Conservation (phyloP, 64 coral and sea anemone species). For the Montipora sp. region DNA sequence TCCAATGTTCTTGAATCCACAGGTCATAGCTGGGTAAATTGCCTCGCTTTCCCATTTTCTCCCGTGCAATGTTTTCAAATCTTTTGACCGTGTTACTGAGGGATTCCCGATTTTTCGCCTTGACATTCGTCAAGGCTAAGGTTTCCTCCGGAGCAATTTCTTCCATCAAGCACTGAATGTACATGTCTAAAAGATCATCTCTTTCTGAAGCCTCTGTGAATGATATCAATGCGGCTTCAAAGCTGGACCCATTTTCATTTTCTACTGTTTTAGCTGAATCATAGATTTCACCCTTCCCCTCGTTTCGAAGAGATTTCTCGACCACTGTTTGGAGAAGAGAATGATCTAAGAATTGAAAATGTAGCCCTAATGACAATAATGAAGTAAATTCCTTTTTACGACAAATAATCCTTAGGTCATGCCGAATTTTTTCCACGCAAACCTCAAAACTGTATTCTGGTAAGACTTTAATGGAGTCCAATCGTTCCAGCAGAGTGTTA, state of each 20-base stretch:
- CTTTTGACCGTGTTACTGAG: not conserved
- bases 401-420: not conserved
- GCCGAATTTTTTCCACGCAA: not conserved
- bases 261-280: too few relatives aligned
- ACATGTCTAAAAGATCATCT: not conserved
- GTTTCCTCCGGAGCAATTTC: slow-evolving; percentile 7
- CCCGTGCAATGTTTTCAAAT: slow-evolving; percentile 1
- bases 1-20: slow-evolving; percentile 25
- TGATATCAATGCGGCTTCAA: not conserved
- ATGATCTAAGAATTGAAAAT: not conserved
- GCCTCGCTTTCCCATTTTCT: not conserved
- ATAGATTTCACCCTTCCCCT: not conserved
- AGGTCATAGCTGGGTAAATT: slow-evolving; percentile 13
- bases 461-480: not conserved
- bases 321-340: not conserved
- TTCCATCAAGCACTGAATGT: slow-evolving; percentile 2
- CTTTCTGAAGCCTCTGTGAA: not conserved
- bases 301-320: not conserved
- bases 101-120: not conserved
- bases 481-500: slow-evolving; percentile 8
- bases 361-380: not conserved
- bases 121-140: not conserved
- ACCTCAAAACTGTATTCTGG: slow-evolving; percentile 26
- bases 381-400: slow-evolving; percentile 7
- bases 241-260: not conserved